Evolutionary conservation across 2,888 invertebrate species (phyloP).

Genomic region (Beris morrisii): DNA sequence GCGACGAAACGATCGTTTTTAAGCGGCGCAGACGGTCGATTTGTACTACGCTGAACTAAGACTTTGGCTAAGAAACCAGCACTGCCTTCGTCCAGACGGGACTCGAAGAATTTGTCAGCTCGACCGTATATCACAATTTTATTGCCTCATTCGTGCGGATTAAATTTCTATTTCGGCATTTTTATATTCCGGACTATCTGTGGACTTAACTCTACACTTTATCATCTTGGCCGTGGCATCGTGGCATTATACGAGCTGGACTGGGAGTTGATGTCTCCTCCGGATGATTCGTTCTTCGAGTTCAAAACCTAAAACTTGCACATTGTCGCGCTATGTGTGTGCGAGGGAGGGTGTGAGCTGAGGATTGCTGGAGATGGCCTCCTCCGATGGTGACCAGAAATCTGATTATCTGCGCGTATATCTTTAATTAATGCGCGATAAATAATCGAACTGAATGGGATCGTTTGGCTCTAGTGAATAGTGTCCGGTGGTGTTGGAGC

Average conservation of each 20-base stretch:
- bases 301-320: background rate
- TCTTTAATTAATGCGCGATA: conserved; percentile 41
- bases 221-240: conserved; percentile 16
- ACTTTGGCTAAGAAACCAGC: background rate
- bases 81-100: background rate
- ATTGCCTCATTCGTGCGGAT: conserved; percentile 40
- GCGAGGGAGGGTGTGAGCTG: background rate
- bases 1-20: background rate
- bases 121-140: conserved; percentile 39
- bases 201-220: conserved; percentile 26
- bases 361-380: background rate
- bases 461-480: conserved; percentile 30
- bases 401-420: conserved; percentile 40
- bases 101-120: conserved; percentile 37
- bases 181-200: conserved; percentile 34
- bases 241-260: too few species aligned
- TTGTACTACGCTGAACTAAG: background rate
- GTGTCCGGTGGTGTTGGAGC: conserved; percentile 2
- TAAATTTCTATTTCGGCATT: conserved; percentile 40
- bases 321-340: background rate
- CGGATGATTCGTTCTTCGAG: background rate
- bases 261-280: too few species aligned
- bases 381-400: conserved; percentile 20
- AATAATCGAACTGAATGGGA: conserved; percentile 40
- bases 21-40: background rate